phyloP scores from a whole-genome alignment of 1,140 invertebrate genomes.

The Nasonia longicornis region DNA sequence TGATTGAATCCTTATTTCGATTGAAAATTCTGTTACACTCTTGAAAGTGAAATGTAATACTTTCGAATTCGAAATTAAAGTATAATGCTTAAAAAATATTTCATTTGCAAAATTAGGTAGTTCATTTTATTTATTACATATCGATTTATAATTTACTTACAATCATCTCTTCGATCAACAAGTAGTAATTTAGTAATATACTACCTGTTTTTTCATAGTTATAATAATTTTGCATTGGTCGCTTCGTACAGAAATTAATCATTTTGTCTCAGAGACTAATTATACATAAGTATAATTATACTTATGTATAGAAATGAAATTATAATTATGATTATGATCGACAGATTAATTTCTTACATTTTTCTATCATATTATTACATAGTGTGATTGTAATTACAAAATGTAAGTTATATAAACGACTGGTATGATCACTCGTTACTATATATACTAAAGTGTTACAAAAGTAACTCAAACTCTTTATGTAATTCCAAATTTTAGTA shows the following conservation, averaged over 20 bases:
- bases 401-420: background rate
- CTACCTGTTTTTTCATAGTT: background rate
- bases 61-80: background rate
- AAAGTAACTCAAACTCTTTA: constrained; percentile 25
- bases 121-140: constrained; percentile 36
- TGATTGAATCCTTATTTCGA: constrained; percentile 36
- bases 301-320: background rate
- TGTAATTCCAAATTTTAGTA: background rate
- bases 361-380: background rate
- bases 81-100: background rate
- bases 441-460: constrained; percentile 21
- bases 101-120: constrained; percentile 35
- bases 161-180: constrained; percentile 1
- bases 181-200: background rate
- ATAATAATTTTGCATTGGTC: background rate
- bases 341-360: too few relatives aligned
- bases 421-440: background rate
- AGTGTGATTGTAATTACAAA: constrained; percentile 32
- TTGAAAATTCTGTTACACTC: too few relatives aligned
- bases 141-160: constrained; percentile 24
- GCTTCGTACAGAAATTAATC: background rate
- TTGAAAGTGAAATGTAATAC: background rate
- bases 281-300: too few relatives aligned
- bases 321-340: background rate
- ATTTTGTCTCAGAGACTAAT: background rate